phyloP scores from a whole-genome alignment of 1,140 invertebrate genomes.

The Cotesia vestalis region DNA sequence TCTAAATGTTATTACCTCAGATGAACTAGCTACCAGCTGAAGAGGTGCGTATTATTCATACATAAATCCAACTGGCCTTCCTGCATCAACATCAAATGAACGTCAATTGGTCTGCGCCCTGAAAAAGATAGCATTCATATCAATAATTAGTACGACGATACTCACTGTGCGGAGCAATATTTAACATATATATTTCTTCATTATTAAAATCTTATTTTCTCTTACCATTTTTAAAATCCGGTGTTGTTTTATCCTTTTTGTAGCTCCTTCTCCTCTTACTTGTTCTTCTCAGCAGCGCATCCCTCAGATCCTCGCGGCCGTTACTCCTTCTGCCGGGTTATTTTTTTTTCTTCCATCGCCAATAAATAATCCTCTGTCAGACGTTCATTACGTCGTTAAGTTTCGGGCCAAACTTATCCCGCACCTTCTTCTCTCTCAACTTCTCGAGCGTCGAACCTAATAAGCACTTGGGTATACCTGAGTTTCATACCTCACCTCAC shows the following conservation, averaged over 20 bases:
- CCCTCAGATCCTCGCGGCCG: slow-evolving; percentile 16
- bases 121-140: slow-evolving; percentile 3
- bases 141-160: slow-evolving; percentile 46
- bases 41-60: no score
- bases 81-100: no score
- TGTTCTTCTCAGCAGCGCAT: slow-evolving; percentile 26
- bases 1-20: neutral
- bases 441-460: slow-evolving; percentile 29
- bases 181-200: slow-evolving; percentile 18
- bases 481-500: neutral
- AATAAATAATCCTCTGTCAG: slow-evolving; percentile 45
- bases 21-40: no score
- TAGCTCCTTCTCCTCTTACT: slow-evolving; percentile 29
- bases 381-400: slow-evolving; percentile 46
- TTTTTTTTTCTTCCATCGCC: slow-evolving; percentile 33
- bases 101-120: no score
- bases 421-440: slow-evolving; percentile 27
- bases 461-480: slow-evolving; percentile 31
- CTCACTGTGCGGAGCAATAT: slow-evolving; percentile 41
- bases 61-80: no score
- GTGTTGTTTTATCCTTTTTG: slow-evolving; percentile 26
- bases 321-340: slow-evolving; percentile 19
- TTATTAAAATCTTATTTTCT: slow-evolving; percentile 11
- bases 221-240: slow-evolving; percentile 31
- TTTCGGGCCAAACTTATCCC: slow-evolving; percentile 41